phyloP scores from a whole-genome alignment of 2,888 invertebrate genomes.

The Pseudococcus longispinus region DNA sequence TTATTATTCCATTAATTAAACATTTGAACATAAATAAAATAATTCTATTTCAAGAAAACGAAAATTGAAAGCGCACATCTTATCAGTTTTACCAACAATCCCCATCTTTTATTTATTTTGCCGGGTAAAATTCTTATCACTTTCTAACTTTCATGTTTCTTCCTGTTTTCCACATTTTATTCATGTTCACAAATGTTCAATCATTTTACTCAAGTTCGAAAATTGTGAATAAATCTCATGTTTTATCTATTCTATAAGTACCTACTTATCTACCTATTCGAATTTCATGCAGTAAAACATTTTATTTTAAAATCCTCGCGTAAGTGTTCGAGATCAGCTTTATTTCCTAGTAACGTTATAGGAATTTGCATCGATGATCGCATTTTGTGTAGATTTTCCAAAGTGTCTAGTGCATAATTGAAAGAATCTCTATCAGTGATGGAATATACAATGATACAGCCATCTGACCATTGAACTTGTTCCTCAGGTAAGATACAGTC shows the following conservation, averaged over 20 bases:
- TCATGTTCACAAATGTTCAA: no score
- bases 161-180: no score
- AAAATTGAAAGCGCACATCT: no score
- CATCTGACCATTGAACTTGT: constrained; percentile 80
- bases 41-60: no score
- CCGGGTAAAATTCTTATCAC: no score
- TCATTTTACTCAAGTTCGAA: no score
- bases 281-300: background rate
- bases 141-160: no score
- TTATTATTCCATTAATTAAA: no score
- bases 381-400: constrained; percentile 69
- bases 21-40: no score
- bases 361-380: constrained; percentile 67
- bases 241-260: background rate
- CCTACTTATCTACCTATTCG: no score
- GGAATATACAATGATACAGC: constrained; percentile 78
- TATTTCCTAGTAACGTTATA: constrained; percentile 77
- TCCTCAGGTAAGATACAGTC: constrained; percentile 66
- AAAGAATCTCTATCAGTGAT: constrained; percentile 77
- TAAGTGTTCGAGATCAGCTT: constrained; percentile 79
- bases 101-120: no score
- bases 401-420: constrained; percentile 72
- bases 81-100: no score
- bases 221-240: background rate
- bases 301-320: constrained; percentile 68